Conservation (phyloP, 2,113 vertebrate genomes). For the Phalacrocorax pelagicus region DNA sequence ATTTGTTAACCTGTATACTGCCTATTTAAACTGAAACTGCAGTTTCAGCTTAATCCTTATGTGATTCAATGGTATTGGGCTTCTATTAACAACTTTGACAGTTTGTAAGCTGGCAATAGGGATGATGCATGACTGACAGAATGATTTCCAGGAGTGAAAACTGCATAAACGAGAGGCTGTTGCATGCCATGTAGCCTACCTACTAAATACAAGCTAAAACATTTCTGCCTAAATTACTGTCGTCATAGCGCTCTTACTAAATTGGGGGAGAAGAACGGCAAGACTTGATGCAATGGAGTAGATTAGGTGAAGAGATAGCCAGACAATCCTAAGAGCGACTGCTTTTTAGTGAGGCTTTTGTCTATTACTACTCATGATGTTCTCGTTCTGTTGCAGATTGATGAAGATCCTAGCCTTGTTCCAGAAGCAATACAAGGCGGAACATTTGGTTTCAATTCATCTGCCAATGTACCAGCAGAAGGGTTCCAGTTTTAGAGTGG, state of each 20-base stretch:
- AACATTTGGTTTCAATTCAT: constrained; percentile 98
- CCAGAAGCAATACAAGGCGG: constrained; percentile 98
- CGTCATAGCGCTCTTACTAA: fast-evolving
- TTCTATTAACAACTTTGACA: background rate
- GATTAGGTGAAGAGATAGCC: background rate
- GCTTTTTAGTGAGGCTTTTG: background rate
- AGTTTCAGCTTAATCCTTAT: background rate
- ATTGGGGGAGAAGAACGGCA: background rate
- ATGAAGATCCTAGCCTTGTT: constrained; percentile 97
- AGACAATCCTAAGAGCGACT: no score
- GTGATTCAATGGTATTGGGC: background rate
- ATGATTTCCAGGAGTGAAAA: background rate
- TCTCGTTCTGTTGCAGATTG: constrained; percentile 78
- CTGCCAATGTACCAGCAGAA: constrained; percentile 98
- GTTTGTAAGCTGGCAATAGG: background rate
- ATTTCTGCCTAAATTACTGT: fast-evolving
- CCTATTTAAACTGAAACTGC: background rate
- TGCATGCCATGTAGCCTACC: fast-evolving
- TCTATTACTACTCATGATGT: background rate
- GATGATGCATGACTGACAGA: background rate
- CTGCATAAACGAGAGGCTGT: fast-evolving
- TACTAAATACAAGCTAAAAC: fast-evolving
- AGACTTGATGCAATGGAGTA: background rate
- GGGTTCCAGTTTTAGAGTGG: constrained; percentile 99
- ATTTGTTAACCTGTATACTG: background rate